Conservation (phyloP, 2,888 invertebrate species). For the Amblyjoppa fuscipennis region DNA sequence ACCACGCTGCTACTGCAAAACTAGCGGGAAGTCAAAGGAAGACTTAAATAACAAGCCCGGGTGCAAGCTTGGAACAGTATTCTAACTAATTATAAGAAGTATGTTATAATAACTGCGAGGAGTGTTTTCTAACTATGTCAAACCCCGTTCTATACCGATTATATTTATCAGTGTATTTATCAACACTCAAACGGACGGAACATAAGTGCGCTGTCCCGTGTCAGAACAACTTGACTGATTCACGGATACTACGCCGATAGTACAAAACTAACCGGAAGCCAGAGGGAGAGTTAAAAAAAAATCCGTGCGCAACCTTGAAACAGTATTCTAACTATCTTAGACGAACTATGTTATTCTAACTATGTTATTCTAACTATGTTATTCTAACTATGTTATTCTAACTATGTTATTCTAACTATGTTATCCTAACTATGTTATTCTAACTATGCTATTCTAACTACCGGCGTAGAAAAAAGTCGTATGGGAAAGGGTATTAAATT, state of each 20-base stretch:
- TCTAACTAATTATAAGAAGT: neutral
- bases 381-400: no score
- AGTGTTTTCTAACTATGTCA: neutral
- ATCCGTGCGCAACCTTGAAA: constrained; percentile 1
- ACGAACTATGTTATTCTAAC: no score
- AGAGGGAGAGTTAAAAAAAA: no score
- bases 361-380: no score
- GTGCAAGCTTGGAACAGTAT: constrained; percentile 13
- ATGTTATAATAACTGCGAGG: neutral
- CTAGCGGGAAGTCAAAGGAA: neutral
- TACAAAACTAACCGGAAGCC: neutral
- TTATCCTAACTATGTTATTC: no score
- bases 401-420: no score
- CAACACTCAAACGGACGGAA: neutral
- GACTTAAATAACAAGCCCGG: neutral
- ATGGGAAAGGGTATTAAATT: no score
- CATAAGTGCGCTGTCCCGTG: neutral
- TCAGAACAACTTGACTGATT: neutral
- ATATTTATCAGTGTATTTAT: neutral
- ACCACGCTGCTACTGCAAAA: neutral
- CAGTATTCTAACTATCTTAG: no score
- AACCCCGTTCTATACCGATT: no score
- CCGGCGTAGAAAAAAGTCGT: no score
- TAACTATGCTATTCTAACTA: no score
- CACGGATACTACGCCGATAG: neutral